Evolutionary conservation across 2,797 vertebrate genomes (phyloP), one percentile per base, ranked within the genome.

Genomic region (Ptychadena robeensis): DNA sequence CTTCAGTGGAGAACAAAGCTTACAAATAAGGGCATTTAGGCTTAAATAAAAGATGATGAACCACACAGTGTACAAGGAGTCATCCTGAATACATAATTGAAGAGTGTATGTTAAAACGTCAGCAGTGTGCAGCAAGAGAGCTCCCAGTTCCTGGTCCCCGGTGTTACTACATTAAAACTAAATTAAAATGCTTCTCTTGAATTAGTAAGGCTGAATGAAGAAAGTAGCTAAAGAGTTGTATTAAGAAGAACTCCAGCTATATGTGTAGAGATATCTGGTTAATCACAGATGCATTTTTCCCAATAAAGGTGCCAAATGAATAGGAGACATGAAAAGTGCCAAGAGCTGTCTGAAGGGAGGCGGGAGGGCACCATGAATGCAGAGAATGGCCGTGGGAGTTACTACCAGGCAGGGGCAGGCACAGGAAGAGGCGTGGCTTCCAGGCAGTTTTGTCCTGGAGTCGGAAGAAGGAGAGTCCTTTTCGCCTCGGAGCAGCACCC

Each of bases 41-140:
- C 87, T 80, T 88, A 88, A 90, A 88, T 90, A 90, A 90, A 89
- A 90, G 79, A 89, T 89, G 85, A 88, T 83, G 82, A 87, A 83
- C 82, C 86, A 86, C 87, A 73, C 88, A 86, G 84, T 85, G 53
- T 86, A 88, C 86, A 75, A 81, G 63, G 38, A 66, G 80, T 88
- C 0, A 0, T 71, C 80, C 81, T 88, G 82, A 85, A 90, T 89
- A 85, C 72, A 88, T 91, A 86, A 90, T 90, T 90, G 82, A 89
- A 57, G 73, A 86, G n/a, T 82, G 72, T 82, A 86, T 65, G 64
- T 85, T 86, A 81, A 78, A 88, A 87, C 79, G 53, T 34, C 71
- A 87, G 79, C 82, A 77, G 85, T 85, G 79, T 80, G 30, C 81
- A 64, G 82, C 85, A 76, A 82, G 34, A 61, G 87, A 77, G 28